phyloP scores from a whole-genome alignment of 2,113 vertebrate genomes.

The Hyaena hyaena region DNA sequence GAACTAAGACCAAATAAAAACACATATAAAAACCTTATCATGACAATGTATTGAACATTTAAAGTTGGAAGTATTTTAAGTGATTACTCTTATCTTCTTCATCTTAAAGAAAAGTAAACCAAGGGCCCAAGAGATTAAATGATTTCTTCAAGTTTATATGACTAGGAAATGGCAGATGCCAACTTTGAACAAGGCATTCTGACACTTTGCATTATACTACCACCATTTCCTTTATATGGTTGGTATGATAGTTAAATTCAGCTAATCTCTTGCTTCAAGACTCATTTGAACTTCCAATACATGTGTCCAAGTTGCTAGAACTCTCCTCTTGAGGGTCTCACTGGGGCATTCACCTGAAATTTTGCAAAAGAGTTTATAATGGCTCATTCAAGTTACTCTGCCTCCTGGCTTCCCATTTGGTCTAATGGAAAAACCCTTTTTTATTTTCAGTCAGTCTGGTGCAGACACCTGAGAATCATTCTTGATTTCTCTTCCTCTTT shows the following conservation, averaged over 20 bases:
- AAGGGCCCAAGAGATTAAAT: not conserved
- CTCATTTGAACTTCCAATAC: not conserved
- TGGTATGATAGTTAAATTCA: not conserved
- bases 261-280: not conserved
- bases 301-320: not conserved
- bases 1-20: not conserved
- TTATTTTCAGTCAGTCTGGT: not conserved
- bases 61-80: not conserved
- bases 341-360: not conserved
- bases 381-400: not conserved
- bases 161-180: not conserved
- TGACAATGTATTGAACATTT: not conserved
- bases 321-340: not conserved
- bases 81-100: not conserved
- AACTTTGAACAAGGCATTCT: not conserved
- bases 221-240: not conserved
- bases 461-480: not conserved
- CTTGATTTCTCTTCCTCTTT: not conserved
- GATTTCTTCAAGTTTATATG: not conserved
- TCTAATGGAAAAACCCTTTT: not conserved
- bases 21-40: not conserved
- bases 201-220: not conserved
- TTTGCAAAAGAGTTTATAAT: not conserved
- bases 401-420: not conserved
- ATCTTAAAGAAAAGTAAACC: not conserved